Conservation (phyloP, 2,113 vertebrate genomes). For the Psammodynastes pulverulentus region DNA sequence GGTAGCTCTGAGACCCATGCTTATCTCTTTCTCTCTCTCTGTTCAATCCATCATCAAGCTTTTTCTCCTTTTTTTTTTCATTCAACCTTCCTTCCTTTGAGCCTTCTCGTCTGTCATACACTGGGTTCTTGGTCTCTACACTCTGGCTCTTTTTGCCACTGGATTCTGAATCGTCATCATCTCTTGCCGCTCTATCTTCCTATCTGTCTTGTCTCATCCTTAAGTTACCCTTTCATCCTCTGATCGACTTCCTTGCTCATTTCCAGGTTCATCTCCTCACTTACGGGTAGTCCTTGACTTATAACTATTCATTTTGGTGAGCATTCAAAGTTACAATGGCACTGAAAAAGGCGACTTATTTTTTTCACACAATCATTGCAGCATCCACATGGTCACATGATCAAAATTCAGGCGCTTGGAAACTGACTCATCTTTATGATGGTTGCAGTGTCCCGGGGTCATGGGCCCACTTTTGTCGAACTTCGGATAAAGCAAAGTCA, state of each 20-base stretch:
- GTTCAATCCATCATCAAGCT: background rate
- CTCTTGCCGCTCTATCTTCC: background rate
- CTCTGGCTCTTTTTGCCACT: background rate
- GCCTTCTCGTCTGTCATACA: background rate
- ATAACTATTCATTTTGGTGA: background rate
- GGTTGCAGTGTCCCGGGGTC: background rate
- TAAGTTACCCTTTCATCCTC: background rate
- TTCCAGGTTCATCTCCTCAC: background rate
- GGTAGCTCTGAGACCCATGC: background rate
- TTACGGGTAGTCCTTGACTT: background rate
- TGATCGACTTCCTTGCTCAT: background rate
- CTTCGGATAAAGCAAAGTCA: background rate
- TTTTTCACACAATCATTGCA: background rate
- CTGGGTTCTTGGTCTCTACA: background rate
- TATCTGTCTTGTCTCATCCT: background rate
- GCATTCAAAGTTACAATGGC: background rate
- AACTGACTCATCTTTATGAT: background rate
- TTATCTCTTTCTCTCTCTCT: background rate
- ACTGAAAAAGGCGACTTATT: background rate
- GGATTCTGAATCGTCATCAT: background rate
- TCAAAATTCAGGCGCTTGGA: background rate
- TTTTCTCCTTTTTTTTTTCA: background rate
- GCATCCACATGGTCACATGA: background rate
- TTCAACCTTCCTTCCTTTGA: background rate
- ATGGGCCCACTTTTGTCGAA: background rate